phyloP scores from a whole-genome alignment of 1,140 invertebrate species.

The Drosophila virilis region DNA sequence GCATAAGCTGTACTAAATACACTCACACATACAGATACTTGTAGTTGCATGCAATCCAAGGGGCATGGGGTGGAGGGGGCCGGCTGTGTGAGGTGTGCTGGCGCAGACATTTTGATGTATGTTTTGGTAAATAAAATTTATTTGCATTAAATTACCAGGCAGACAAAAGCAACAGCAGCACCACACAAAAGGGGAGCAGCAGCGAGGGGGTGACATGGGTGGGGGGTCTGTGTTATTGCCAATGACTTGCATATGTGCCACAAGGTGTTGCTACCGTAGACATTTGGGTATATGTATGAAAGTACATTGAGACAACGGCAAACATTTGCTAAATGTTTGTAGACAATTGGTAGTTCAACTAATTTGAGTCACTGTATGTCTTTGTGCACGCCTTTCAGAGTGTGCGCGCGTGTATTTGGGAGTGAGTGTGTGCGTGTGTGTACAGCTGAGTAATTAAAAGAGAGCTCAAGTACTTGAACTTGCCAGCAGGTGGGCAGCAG shows the following conservation, averaged over 20 bases:
- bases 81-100: slow-evolving; percentile 42
- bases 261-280: slow-evolving; percentile 44
- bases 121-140: slow-evolving; percentile 82
- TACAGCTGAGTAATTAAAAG: slow-evolving; percentile 76
- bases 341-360: slow-evolving; percentile 81
- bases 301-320: slow-evolving; percentile 52
- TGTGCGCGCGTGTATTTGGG: slow-evolving; percentile 16
- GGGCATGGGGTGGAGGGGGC: not conserved
- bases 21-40: slow-evolving; percentile 51
- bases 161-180: slow-evolving; percentile 53
- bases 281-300: slow-evolving; percentile 12
- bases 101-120: slow-evolving; percentile 82
- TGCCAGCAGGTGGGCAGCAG: slow-evolving; percentile 37
- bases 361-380: slow-evolving; percentile 62
- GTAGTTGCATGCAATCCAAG: slow-evolving; percentile 31
- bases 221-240: slow-evolving; percentile 8
- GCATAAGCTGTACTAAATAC: slow-evolving; percentile 61
- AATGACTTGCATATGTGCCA: slow-evolving; percentile 44
- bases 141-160: slow-evolving; percentile 80
- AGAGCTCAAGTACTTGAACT: slow-evolving; percentile 47
- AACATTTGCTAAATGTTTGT: slow-evolving; percentile 82
- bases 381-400: slow-evolving; percentile 9
- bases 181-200: slow-evolving; percentile 27
- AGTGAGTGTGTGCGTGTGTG: slow-evolving; percentile 26
- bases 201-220: not conserved